phyloP scores from a whole-genome alignment of 1,140 invertebrate genomes.

The Heliconius nattereri region DNA sequence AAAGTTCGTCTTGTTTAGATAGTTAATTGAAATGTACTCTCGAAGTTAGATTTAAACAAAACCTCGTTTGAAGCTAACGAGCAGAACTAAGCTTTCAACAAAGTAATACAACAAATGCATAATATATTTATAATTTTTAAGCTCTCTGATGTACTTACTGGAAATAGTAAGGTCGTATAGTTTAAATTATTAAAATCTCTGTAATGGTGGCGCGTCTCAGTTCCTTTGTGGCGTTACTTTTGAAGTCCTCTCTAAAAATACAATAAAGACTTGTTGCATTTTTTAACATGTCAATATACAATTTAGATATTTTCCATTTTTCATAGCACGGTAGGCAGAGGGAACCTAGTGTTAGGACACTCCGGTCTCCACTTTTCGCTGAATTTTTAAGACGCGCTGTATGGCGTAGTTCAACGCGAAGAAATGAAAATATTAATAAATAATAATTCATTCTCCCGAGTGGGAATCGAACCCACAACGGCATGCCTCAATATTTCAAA shows the following conservation, averaged over 20 bases:
- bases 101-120: conserved; percentile 10
- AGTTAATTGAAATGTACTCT: conserved; percentile 26
- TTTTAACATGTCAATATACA: too few relatives aligned
- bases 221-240: not conserved
- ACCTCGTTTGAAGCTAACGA: conserved; percentile 17
- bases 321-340: too few relatives aligned
- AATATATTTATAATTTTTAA: not conserved
- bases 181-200: not conserved
- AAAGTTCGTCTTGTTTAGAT: conserved; percentile 24
- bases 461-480: too few relatives aligned
- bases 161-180: not conserved
- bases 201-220: not conserved
- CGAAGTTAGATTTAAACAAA: conserved; percentile 24
- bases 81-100: conserved; percentile 1
- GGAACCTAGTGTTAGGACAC: too few relatives aligned
- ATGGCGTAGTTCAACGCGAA: too few relatives aligned
- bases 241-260: not conserved
- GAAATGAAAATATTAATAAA: too few relatives aligned
- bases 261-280: too few relatives aligned
- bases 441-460: too few relatives aligned
- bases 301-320: too few relatives aligned
- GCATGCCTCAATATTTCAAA: too few relatives aligned
- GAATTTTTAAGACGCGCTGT: too few relatives aligned
- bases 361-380: too few relatives aligned
- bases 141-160: not conserved